Evolutionary conservation across 2,797 vertebrate species (phyloP).

Genomic region (Mormyrops attenuatus): DNA sequence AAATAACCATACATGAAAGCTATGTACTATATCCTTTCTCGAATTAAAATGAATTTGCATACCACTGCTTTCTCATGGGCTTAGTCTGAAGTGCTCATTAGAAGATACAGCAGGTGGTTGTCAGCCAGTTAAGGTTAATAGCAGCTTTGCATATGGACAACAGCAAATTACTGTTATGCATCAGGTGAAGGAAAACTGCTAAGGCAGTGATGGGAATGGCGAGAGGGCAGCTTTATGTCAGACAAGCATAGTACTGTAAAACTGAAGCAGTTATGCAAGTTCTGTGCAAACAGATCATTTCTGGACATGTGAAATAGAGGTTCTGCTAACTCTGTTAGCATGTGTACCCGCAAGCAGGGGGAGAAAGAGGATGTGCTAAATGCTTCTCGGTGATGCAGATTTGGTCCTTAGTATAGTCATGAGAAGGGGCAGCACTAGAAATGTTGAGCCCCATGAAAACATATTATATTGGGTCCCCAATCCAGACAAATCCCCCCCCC

Average conservation of each 20-base stretch:
- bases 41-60: background rate
- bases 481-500: background rate
- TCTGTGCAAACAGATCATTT: background rate
- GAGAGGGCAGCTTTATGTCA: background rate
- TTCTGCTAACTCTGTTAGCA: background rate
- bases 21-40: background rate
- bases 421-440: background rate
- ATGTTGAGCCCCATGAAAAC: background rate
- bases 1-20: background rate
- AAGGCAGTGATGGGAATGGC: background rate
- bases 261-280: background rate
- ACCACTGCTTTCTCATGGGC: background rate
- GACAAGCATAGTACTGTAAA: background rate
- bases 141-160: background rate
- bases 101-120: background rate
- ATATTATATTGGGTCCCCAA: background rate
- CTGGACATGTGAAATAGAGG: background rate
- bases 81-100: background rate
- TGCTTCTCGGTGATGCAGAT: background rate
- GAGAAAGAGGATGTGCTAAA: background rate
- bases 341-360: background rate
- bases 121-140: background rate
- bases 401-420: background rate
- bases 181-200: background rate
- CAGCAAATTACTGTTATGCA: background rate